Percentiles rank a stretch among this genome's conserved stretches.
phyloP scores from a whole-genome alignment of 2,113 vertebrate genomes.

The Sebastes schlegelii region DNA sequence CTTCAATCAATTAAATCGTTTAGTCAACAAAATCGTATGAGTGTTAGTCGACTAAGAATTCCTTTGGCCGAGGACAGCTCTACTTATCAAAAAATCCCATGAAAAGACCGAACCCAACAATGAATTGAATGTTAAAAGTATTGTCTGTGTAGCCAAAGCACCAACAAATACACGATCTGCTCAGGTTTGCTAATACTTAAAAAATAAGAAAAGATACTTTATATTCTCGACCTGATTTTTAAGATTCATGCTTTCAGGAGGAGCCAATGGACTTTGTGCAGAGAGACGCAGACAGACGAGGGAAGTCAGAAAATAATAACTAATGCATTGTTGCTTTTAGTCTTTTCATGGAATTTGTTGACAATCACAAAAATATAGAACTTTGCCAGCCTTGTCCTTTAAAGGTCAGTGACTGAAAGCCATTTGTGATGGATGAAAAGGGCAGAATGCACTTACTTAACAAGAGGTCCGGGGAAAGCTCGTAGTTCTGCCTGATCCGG shows the following conservation, averaged over 20 bases:
- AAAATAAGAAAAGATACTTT: background rate
- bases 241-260: background rate
- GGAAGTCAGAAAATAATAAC: background rate
- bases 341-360: background rate
- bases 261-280: background rate
- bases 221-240: background rate
- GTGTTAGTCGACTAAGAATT: no score
- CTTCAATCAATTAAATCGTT: no score
- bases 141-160: background rate
- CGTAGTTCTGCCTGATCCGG: conserved; percentile 92
- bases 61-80: no score
- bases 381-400: background rate
- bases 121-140: background rate
- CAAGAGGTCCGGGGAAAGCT: conserved; percentile 92
- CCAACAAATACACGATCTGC: background rate
- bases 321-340: background rate
- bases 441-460: conserved; percentile 86
- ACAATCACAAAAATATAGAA: background rate
- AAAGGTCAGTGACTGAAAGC: background rate
- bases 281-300: background rate
- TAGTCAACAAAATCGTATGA: no score
- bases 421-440: background rate
- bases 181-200: background rate
- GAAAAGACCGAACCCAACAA: background rate
- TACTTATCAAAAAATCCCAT: background rate